These are phyloP conservation scores for Paracanthobrama guichenoti DNA, from an alignment of 2,113 vertebrate species.

Conservation along the genomic window DNA sequence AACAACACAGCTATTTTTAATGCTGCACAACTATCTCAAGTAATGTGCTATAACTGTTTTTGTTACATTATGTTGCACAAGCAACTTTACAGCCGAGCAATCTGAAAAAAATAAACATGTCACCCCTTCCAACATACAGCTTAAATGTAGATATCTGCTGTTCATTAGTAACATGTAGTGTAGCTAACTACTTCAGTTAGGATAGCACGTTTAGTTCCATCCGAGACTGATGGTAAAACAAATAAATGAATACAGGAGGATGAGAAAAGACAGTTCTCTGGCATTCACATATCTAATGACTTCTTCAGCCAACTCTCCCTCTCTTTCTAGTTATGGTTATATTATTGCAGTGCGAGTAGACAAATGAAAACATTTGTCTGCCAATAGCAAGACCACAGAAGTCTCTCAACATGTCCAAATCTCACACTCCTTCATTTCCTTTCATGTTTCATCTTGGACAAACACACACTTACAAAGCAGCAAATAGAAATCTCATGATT, in stretches of 20 bases:
- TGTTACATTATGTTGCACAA: neutral
- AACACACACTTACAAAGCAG: conserved; percentile 29
- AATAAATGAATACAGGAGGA: conserved; percentile 53
- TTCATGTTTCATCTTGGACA: conserved; percentile 49
- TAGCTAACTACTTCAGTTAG: neutral
- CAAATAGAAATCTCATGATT: neutral
- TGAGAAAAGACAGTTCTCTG: conserved; percentile 69
- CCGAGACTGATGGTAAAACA: conserved; percentile 36
- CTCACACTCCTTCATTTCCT: conserved; percentile 69
- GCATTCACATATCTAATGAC: conserved; percentile 69
- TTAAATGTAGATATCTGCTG: neutral
- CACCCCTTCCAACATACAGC: neutral
- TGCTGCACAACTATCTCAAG: neutral
- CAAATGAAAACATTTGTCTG: conserved; percentile 71
- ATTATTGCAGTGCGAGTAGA: conserved; percentile 64
- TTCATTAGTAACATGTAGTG: neutral
- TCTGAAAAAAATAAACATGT: neutral
- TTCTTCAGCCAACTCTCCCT: conserved; percentile 63
- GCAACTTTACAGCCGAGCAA: neutral
- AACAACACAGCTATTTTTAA: too few relatives aligned
- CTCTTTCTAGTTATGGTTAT: conserved; percentile 39
- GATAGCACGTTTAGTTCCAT: neutral
- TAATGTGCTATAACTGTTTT: neutral
- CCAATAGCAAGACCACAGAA: conserved; percentile 70
- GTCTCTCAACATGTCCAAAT: conserved; percentile 62